These are phyloP conservation scores for Notarius quadriscutis DNA, from an alignment of 2,113 vertebrate species.

Conservation along the genomic window DNA sequence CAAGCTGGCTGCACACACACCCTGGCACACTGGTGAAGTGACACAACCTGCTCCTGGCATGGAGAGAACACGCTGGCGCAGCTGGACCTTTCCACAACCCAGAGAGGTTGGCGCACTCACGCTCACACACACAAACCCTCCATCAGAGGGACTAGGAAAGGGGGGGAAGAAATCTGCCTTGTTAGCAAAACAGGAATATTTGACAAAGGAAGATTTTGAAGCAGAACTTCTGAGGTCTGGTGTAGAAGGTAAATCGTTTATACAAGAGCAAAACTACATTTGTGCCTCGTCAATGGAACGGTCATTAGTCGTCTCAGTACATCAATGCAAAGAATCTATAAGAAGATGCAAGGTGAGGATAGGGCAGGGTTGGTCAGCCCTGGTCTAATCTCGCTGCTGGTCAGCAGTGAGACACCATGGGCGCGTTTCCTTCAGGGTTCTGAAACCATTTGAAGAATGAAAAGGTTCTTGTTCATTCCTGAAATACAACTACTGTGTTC, in stretches of 20 bases:
- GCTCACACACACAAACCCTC: conserved; percentile 19
- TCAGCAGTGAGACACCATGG: conserved; percentile 23
- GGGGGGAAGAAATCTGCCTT: conserved; percentile 24
- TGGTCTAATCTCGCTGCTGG: background rate
- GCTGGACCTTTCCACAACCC: conserved; percentile 48
- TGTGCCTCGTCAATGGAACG: background rate
- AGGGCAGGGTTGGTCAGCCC: conserved; percentile 14
- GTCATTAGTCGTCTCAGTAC: background rate
- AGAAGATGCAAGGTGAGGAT: conserved; percentile 1
- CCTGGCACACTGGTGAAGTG: conserved; percentile 48
- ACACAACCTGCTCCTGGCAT: conserved; percentile 52
- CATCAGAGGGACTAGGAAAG: background rate
- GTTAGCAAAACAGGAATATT: conserved; percentile 40
- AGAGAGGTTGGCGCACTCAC: conserved; percentile 19
- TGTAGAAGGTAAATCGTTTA: background rate
- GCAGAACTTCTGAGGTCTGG: background rate
- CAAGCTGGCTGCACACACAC: conserved; percentile 40
- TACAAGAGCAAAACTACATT: background rate
- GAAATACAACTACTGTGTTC: background rate
- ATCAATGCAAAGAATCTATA: background rate
- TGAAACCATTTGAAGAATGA: background rate
- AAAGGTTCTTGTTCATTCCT: background rate
- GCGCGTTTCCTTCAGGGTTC: background rate
- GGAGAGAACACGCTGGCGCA: conserved; percentile 48
- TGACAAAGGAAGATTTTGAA: background rate